Evolutionary conservation across 2,113 vertebrate genomes (phyloP).

Genomic region (Baryphthengus martii): DNA sequence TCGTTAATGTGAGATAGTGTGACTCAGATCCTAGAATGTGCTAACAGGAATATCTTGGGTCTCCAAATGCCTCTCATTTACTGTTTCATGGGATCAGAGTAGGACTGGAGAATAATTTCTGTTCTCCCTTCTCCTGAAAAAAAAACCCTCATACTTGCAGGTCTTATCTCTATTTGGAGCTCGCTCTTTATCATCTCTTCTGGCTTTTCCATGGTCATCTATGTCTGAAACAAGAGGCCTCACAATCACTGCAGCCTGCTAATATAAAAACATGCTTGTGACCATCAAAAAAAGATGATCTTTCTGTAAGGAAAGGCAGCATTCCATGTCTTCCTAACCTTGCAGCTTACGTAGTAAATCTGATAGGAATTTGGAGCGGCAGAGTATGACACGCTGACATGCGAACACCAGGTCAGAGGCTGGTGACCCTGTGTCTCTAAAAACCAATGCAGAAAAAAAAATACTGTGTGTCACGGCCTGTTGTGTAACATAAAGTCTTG

Average conservation of each 20-base stretch:
- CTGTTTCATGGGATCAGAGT: background rate
- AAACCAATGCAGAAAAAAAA: background rate
- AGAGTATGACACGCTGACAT: background rate
- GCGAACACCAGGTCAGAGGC: background rate
- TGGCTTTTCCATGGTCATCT: background rate
- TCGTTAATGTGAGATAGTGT: background rate
- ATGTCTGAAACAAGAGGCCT: background rate
- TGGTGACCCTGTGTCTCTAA: background rate
- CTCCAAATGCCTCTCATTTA: background rate
- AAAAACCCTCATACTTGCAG: background rate
- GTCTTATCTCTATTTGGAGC: background rate
- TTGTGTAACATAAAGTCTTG: background rate
- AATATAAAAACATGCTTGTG: background rate
- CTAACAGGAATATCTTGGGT: background rate
- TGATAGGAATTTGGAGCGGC: background rate
- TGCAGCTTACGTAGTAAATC: background rate
- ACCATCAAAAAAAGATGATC: background rate
- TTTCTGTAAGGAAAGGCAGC: background rate
- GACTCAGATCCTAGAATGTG: background rate
- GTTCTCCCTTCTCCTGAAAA: background rate
- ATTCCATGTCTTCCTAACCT: background rate
- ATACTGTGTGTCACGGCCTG: accelerated
- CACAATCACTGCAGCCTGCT: background rate
- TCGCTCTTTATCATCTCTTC: background rate
- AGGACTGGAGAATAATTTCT: background rate